Evolutionary conservation across 53 echinoderm and acorn worm species (phyloP).

Genomic region (Paracentrotus lividus): DNA sequence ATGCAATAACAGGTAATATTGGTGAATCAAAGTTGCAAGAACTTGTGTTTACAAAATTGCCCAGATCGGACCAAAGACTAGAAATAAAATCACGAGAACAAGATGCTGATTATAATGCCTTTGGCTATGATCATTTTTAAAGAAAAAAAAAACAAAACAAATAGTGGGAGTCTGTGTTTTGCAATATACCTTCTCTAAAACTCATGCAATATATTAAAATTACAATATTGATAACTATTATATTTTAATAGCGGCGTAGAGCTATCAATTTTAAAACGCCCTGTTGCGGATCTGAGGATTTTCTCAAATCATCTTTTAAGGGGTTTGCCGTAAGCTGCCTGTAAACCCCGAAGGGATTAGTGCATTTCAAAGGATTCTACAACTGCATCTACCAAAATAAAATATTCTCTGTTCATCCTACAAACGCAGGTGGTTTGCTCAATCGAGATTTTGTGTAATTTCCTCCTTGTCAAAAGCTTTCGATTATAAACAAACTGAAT

Average conservation of each 20-base stretch:
- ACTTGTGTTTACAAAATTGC: not conserved
- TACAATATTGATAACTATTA: not conserved
- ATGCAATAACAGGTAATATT: not conserved
- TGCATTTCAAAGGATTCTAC: constrained; percentile 18
- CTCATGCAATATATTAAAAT: no score
- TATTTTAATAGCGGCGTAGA: not conserved
- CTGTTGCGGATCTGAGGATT: not conserved
- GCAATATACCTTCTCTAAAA: no score
- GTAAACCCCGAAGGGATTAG: constrained; percentile 2
- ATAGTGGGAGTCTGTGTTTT: no score
- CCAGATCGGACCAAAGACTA: not conserved
- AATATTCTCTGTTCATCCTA: not conserved
- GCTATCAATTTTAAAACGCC: not conserved
- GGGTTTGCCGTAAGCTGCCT: constrained; percentile 31
- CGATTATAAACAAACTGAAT: constrained; percentile 29
- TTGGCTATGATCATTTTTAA: not conserved
- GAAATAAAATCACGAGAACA: not conserved
- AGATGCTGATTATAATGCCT: not conserved
- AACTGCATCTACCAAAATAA: not conserved
- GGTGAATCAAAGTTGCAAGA: not conserved
- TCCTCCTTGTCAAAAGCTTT: not conserved
- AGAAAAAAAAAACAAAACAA: not conserved
- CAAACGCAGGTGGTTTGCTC: not conserved
- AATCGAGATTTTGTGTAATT: not conserved
- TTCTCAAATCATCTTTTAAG: constrained; percentile 25